Evolutionary conservation across 2,113 vertebrate species (phyloP), one percentile per base, ranked within the genome.

Genomic region (Ictalurus furcatus): DNA sequence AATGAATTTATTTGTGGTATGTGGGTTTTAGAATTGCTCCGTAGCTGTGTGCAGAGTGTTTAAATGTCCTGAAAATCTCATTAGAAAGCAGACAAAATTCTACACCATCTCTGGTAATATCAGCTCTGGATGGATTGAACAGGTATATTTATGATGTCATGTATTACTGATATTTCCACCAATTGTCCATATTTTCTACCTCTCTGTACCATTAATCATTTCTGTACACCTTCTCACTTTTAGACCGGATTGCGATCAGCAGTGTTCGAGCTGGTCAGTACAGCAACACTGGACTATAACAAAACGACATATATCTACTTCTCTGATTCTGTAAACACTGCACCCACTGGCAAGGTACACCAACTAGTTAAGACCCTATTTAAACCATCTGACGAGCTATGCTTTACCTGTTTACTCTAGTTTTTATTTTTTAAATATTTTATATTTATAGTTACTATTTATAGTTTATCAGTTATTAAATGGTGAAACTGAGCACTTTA

Each of bases 81-180:
- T 2, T 28, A 91, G 88, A 89, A 87, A 87, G n/a, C 93, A 48
- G 37, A 63, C 69, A 0, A 88, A 48, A n/a, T 87, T 85, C 0
- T 96, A 96, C 91, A 90, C 25, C 30, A 94, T 97, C 84, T 93
- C 94, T 83, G 96, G 95, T 30, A 94, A 95, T 85, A 89, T 97
- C 3, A 95, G 94, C 88, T 96, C 96, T 1, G 19, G n/a, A 37
- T 97, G 96, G 97, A 87, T 96, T 84, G 90, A 94, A 73, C 94
- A 97, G 96, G 97, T 97, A 93, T 61, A 14, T 63, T 44, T n/a
- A 56, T 0, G 2, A 25, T 78, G n/a, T 1, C 16, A 16, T 25
- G 12, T 23, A 14, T 73, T 67, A 48, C 19, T 61, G 23, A 25
- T 76, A 23, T 73, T 63, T 48, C 16, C 16, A 80, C 30, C 11